Conservation (phyloP, 2,113 vertebrate species). For the Sphaerodactylus townsendi region DNA sequence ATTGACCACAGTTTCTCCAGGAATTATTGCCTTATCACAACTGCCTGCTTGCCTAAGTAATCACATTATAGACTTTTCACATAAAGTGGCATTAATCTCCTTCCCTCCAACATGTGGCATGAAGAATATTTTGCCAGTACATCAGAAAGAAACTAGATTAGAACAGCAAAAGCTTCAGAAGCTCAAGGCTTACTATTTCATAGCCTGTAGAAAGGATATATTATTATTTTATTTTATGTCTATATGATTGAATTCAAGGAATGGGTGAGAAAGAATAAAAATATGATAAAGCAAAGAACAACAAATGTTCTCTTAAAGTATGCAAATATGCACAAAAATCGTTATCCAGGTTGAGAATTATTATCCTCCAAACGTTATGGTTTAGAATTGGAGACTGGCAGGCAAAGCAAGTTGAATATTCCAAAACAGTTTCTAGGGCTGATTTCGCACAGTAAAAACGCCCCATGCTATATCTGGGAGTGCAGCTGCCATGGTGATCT, state of each 20-base stretch:
- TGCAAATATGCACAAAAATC: not conserved
- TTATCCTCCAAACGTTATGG: too few relatives aligned
- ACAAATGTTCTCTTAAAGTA: not conserved
- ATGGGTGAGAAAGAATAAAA: slow-evolving; percentile 15
- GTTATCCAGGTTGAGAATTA: too few relatives aligned
- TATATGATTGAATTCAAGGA: slow-evolving; percentile 36
- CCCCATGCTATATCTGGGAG: too few relatives aligned
- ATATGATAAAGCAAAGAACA: not conserved
- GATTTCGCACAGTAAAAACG: too few relatives aligned
- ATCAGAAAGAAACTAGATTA: slow-evolving; percentile 44
- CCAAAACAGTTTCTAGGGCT: too few relatives aligned
- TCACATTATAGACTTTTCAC: not conserved
- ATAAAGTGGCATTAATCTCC: slow-evolving; percentile 27
- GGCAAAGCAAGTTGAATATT: too few relatives aligned
- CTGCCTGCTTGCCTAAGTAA: slow-evolving; percentile 5
- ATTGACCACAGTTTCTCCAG: slow-evolving; percentile 2
- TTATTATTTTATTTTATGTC: slow-evolving; percentile 43
- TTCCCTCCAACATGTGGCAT: not conserved
- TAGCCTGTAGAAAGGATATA: slow-evolving; percentile 32
- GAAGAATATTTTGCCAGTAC: slow-evolving; percentile 15
- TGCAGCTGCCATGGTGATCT: too few relatives aligned
- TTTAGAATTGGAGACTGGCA: too few relatives aligned
- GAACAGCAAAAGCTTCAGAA: slow-evolving; percentile 20
- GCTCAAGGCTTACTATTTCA: slow-evolving; percentile 29
- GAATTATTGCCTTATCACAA: slow-evolving; percentile 4